Percentiles rank a stretch among this genome's conserved stretches.
Conservation (phyloP, 2,113 vertebrate species). For the Halcyon malimbica region DNA sequence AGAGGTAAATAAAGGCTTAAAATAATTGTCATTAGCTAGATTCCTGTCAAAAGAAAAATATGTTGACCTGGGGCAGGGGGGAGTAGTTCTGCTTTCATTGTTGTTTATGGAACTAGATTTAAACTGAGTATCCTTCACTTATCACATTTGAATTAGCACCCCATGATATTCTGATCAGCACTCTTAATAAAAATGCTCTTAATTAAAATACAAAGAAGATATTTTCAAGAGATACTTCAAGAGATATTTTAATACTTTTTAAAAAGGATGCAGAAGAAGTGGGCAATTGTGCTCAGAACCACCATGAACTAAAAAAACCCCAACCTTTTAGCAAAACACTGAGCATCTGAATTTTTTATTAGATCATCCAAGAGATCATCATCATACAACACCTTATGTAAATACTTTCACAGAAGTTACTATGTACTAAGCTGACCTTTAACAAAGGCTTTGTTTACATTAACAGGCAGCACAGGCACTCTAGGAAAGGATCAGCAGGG, state of each 20-base stretch:
- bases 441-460: background rate
- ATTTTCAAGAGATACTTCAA: background rate
- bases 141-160: background rate
- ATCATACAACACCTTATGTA: fast-evolving
- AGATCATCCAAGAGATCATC: background rate
- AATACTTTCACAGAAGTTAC: background rate
- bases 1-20: background rate
- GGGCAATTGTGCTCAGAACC: background rate
- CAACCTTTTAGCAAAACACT: background rate
- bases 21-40: background rate
- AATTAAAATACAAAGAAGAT: background rate
- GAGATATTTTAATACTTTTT: background rate
- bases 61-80: background rate
- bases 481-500: background rate
- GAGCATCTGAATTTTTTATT: background rate
- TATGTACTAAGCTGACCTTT: background rate
- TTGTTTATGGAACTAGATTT: background rate
- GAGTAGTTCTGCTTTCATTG: background rate
- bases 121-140: background rate
- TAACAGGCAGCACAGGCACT: background rate
- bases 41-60: background rate
- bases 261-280: background rate
- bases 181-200: background rate
- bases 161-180: background rate
- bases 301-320: background rate